A percentile compares a stretch with the other conserved stretches of the same genome.
These are phyloP conservation scores for Cotesia typhae DNA, from an alignment of 1,140 invertebrate species.

Conservation along the genomic window DNA sequence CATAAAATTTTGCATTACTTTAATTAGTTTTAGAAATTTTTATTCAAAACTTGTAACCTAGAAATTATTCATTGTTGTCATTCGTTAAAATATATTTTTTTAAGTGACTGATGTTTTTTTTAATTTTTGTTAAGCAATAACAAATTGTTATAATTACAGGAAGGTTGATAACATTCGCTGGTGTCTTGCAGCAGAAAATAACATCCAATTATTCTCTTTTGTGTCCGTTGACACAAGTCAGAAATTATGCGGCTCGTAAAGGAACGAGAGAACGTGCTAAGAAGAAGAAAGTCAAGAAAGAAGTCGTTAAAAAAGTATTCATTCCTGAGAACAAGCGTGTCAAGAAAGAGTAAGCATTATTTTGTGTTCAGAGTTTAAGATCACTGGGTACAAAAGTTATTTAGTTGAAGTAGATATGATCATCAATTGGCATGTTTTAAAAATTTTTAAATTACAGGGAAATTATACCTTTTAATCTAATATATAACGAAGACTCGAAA, in stretches of 20 bases:
- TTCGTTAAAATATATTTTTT: too few relatives aligned
- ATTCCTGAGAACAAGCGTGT: conserved; percentile 71
- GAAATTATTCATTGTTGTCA: too few relatives aligned
- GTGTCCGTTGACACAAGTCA: conserved; percentile 46
- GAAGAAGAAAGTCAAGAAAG: conserved; percentile 76
- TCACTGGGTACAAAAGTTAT: too few relatives aligned
- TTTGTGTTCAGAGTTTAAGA: neutral
- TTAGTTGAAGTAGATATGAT: neutral
- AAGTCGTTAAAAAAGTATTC: conserved; percentile 74
- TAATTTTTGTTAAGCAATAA: too few relatives aligned
- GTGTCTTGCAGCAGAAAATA: too few relatives aligned
- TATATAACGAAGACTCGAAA: conserved; percentile 64
- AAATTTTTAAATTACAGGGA: conserved; percentile 33
- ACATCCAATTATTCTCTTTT: too few relatives aligned
- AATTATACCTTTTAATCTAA: conserved; percentile 39
- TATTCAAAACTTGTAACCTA: too few relatives aligned
- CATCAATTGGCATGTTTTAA: conserved; percentile 23
- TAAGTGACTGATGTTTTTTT: too few relatives aligned
- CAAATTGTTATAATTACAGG: too few relatives aligned
- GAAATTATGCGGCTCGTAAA: conserved; percentile 76
- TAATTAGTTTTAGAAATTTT: too few relatives aligned
- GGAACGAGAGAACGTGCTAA: conserved; percentile 77
- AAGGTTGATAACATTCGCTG: too few relatives aligned
- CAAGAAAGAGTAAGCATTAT: conserved; percentile 53
- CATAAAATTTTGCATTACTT: too few relatives aligned